These are phyloP conservation scores for Drosophila melanica DNA, from an alignment of 1,140 invertebrate species.

Conservation along the genomic window DNA sequence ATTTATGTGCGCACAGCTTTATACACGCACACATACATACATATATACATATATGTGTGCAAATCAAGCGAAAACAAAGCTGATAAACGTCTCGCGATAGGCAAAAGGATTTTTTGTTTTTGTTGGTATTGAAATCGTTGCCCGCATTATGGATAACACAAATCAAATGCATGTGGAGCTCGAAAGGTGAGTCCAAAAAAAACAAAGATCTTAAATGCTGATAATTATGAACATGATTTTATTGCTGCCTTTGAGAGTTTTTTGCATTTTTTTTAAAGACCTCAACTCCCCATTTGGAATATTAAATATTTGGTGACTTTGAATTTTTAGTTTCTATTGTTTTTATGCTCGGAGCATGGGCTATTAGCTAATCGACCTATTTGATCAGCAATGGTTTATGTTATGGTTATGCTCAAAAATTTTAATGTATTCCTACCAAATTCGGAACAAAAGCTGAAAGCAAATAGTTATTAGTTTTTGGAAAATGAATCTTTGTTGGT, in stretches of 20 bases:
- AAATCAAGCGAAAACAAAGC: slow-evolving; percentile 52
- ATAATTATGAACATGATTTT: slow-evolving; percentile 18
- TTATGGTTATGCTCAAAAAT: no score
- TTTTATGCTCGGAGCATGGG: not conserved
- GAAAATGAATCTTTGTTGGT: no score
- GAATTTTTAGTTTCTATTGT: not conserved
- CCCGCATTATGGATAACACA: slow-evolving; percentile 67
- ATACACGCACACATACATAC: not conserved
- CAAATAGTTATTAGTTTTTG: no score
- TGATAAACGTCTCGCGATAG: slow-evolving; percentile 36
- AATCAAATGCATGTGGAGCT: slow-evolving; percentile 73
- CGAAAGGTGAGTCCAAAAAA: slow-evolving; percentile 70
- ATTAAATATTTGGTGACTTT: not conserved
- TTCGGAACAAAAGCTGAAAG: no score
- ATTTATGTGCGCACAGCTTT: slow-evolving; percentile 36
- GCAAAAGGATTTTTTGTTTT: slow-evolving; percentile 40
- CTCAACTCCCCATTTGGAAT: not conserved
- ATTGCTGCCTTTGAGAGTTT: not conserved
- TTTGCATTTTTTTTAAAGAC: not conserved
- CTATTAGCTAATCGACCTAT: not conserved
- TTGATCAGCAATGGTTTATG: not conserved
- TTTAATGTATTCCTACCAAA: no score
- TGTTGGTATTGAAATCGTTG: not conserved
- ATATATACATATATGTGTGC: slow-evolving; percentile 36
- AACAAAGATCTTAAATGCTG: not conserved